phyloP scores from a whole-genome alignment of 2,888 invertebrate species.

The Ochropacha duplaris region DNA sequence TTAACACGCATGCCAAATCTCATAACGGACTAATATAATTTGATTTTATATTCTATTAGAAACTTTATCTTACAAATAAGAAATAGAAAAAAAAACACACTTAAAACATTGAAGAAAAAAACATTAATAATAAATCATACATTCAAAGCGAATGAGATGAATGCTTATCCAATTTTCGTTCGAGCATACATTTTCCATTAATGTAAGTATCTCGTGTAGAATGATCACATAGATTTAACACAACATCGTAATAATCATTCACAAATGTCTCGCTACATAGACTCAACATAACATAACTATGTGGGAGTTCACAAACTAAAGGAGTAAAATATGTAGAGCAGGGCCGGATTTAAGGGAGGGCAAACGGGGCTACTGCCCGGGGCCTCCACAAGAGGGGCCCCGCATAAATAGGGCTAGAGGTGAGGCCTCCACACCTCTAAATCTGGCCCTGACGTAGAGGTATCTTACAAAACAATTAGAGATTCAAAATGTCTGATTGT shows the following conservation, averaged over 20 bases:
- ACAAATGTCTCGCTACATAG: constrained; percentile 72
- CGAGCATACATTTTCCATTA: constrained; percentile 30
- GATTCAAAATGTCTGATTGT: constrained; percentile 34
- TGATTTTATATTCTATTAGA: constrained; percentile 13
- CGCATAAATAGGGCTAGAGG: too few relatives aligned
- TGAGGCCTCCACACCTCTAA: too few relatives aligned
- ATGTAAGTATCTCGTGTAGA: constrained; percentile 43
- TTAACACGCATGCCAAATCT: constrained; percentile 66
- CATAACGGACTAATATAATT: constrained; percentile 27
- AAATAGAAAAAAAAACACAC: constrained; percentile 47
- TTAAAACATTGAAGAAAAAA: constrained; percentile 44
- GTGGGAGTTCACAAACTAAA: constrained; percentile 53
- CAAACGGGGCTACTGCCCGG: too few relatives aligned
- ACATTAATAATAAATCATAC: constrained; percentile 62
- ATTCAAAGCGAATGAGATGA: constrained; percentile 77
- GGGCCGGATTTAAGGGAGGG: too few relatives aligned
- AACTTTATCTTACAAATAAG: constrained; percentile 44
- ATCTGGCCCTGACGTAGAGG: constrained; percentile 26
- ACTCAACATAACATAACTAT: constrained; percentile 71
- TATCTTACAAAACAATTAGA: constrained; percentile 50
- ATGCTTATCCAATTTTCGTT: constrained; percentile 31
- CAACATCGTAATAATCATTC: constrained; percentile 64
- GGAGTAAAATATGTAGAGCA: constrained; percentile 30
- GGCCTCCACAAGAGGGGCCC: too few relatives aligned
- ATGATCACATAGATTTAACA: constrained; percentile 72